phyloP scores from a whole-genome alignment of 2,888 invertebrate genomes.

The Ornithoptera alexandrae region DNA sequence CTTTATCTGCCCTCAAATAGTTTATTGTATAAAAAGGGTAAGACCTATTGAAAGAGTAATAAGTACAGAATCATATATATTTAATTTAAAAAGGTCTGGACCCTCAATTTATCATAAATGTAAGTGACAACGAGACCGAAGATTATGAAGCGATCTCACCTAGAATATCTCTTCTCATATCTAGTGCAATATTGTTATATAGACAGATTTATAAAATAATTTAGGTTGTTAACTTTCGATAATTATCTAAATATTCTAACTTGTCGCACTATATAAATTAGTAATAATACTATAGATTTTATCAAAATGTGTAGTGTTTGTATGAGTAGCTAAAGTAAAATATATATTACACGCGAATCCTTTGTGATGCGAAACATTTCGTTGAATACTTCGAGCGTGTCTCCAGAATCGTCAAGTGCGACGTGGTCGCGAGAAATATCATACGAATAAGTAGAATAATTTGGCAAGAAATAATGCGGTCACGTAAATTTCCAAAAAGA shows the following conservation, averaged over 20 bases:
- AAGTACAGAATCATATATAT: background rate
- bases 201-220: no score
- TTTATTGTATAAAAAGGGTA: no score
- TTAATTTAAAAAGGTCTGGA: background rate
- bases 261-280: background rate
- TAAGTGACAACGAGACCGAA: no score
- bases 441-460: conserved; percentile 25
- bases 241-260: no score
- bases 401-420: conserved; percentile 3
- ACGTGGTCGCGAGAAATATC: conserved; percentile 22
- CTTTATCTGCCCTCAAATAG: no score
- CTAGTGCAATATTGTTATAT: no score
- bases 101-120: no score
- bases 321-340: background rate
- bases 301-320: background rate
- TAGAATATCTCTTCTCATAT: no score
- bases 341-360: background rate
- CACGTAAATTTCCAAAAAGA: conserved; percentile 31
- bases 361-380: background rate
- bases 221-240: no score
- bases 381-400: conserved; percentile 3
- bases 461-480: conserved; percentile 28
- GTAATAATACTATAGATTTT: background rate
- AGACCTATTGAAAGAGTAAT: background rate
- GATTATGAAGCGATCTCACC: no score